phyloP scores from a whole-genome alignment of 2,888 invertebrate genomes.

The Caenorhabditis virilis region DNA sequence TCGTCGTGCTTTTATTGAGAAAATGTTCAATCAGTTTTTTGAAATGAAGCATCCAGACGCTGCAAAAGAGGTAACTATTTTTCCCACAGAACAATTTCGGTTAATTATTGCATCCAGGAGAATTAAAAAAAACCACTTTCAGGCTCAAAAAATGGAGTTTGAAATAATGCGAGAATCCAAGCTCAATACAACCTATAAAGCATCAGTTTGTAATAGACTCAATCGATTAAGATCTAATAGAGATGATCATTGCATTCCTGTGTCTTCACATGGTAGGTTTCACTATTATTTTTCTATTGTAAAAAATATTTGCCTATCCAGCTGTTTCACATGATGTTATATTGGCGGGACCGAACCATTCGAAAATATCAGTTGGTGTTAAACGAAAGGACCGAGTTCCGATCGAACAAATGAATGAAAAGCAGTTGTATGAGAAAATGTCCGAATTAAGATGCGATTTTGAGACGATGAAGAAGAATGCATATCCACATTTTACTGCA shows the following conservation, averaged over 20 bases:
- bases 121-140: too few relatives aligned
- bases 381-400: constrained; percentile 12
- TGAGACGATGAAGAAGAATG: constrained; percentile 45
- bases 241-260: neutral
- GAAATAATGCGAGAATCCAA: neutral
- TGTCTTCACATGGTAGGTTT: neutral
- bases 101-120: too few relatives aligned
- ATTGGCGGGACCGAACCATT: constrained; percentile 37
- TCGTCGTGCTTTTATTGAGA: neutral
- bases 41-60: neutral
- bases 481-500: constrained; percentile 47
- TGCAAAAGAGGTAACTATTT: neutral
- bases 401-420: constrained; percentile 24
- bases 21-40: neutral
- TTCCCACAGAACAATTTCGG: neutral
- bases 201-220: too few relatives aligned
- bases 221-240: neutral
- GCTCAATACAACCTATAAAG: neutral
- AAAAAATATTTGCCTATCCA: constrained; percentile 14
- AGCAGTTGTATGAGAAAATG: constrained; percentile 40
- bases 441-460: constrained; percentile 39
- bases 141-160: constrained; percentile 6
- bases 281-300: too few relatives aligned
- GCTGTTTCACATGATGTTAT: constrained; percentile 50
- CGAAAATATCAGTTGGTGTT: constrained; percentile 36